These are phyloP conservation scores for Lemur catta DNA, from an alignment of 2,797 vertebrate genomes.

Conservation along the genomic window DNA sequence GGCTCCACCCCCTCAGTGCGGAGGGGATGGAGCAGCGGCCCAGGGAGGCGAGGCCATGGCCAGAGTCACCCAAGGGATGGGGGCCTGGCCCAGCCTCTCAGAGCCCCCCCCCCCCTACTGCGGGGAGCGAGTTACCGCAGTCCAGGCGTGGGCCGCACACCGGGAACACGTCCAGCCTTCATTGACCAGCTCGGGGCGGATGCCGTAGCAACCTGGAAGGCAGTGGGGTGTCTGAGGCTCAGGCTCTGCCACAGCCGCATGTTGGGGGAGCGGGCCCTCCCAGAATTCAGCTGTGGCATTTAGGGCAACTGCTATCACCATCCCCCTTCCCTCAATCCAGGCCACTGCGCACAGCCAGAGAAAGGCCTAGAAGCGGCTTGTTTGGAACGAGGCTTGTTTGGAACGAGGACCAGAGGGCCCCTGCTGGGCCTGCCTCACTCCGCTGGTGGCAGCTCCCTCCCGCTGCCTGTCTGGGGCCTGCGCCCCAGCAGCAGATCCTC, in stretches of 20 bases:
- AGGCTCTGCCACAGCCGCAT: rapidly evolving
- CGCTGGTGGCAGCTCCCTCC: too few relatives aligned
- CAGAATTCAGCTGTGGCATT: rapidly evolving
- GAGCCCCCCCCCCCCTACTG: not conserved
- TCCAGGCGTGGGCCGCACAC: slow-evolving; percentile 90
- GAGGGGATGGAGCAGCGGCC: not conserved
- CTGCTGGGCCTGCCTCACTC: rapidly evolving
- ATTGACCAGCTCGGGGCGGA: slow-evolving; percentile 88
- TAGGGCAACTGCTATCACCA: rapidly evolving
- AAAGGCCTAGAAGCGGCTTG: not conserved
- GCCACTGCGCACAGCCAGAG: not conserved
- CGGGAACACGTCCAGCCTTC: slow-evolving; percentile 93
- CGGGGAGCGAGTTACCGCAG: slow-evolving; percentile 86
- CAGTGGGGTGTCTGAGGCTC: not conserved
- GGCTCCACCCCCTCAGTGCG: not conserved
- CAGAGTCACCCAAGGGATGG: not conserved
- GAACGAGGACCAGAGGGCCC: not conserved
- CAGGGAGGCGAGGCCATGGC: not conserved
- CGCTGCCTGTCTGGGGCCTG: not conserved
- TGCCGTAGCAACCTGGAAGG: slow-evolving; percentile 93
- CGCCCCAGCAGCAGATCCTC: not conserved
- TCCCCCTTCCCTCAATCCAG: not conserved
- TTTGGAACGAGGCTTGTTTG: too few relatives aligned
- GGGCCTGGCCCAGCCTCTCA: not conserved
- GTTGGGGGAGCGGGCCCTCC: rapidly evolving